Evolutionary conservation across 1,140 invertebrate species (phyloP).

Genomic region (Berghia stephanieae): DNA sequence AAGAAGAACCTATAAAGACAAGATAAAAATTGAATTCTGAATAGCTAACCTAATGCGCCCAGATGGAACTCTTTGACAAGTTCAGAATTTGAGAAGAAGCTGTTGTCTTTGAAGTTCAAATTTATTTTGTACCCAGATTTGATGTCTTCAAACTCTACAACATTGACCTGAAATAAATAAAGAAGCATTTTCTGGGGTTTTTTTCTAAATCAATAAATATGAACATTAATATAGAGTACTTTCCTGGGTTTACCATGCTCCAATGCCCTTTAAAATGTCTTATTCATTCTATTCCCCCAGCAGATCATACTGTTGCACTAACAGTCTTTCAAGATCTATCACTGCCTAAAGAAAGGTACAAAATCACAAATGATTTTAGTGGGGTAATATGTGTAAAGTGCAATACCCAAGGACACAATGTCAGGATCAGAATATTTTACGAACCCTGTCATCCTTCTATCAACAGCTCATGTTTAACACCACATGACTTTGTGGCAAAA

Average conservation of each 20-base stretch:
- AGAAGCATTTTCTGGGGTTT: too few relatives aligned
- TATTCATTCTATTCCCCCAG: background rate
- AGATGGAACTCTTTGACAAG: slow-evolving; percentile 82
- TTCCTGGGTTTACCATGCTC: background rate
- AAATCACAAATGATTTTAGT: background rate
- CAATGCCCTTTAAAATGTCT: too few relatives aligned
- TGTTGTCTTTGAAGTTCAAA: slow-evolving; percentile 77
- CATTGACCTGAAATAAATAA: slow-evolving; percentile 80
- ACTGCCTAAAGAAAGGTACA: background rate
- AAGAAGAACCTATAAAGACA: background rate
- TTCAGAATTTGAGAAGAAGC: slow-evolving; percentile 82
- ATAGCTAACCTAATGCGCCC: slow-evolving; percentile 57
- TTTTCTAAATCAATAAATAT: slow-evolving; percentile 28
- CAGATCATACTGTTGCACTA: background rate
- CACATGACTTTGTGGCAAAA: too few relatives aligned
- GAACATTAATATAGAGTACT: background rate
- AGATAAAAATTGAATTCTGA: background rate
- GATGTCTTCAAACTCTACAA: slow-evolving; percentile 90
- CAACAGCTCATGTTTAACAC: too few relatives aligned
- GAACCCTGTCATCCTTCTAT: too few relatives aligned
- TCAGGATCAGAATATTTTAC: too few relatives aligned
- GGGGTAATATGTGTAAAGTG: background rate
- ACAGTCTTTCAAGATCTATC: background rate
- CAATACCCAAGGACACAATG: too few relatives aligned
- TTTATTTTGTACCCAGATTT: slow-evolving; percentile 80